Conservation (phyloP, 2,888 invertebrate genomes). For the Agonopterix heracliana region DNA sequence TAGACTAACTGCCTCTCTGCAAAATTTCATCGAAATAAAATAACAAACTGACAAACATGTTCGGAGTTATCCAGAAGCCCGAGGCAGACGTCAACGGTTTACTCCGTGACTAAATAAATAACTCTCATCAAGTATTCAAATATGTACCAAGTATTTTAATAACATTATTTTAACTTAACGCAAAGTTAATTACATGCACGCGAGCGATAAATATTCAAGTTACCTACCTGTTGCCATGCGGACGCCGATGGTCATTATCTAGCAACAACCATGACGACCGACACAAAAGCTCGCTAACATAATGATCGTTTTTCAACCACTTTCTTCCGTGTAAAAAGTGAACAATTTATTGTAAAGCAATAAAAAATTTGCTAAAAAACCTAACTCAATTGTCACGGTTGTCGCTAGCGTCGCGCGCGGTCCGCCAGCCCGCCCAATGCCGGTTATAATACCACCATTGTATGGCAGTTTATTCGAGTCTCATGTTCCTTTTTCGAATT, state of each 20-base stretch:
- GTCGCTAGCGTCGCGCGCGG: slow-evolving; percentile 23
- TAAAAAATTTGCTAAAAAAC: slow-evolving; percentile 46
- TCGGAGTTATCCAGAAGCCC: too few relatives aligned
- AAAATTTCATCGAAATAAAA: too few relatives aligned
- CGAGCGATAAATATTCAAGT: slow-evolving; percentile 25
- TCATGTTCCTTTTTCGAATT: slow-evolving; percentile 28
- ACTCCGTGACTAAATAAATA: too few relatives aligned
- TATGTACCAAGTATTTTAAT: too few relatives aligned
- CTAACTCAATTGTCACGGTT: slow-evolving; percentile 65
- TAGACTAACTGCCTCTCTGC: too few relatives aligned
- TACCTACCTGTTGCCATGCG: slow-evolving; percentile 16
- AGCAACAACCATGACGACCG: slow-evolving; percentile 25
- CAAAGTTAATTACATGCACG: slow-evolving; percentile 31
- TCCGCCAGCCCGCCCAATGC: slow-evolving; percentile 7
- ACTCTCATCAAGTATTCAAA: too few relatives aligned
- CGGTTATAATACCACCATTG: slow-evolving; percentile 14
- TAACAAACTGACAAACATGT: too few relatives aligned
- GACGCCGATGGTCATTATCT: slow-evolving; percentile 18
- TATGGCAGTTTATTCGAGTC: slow-evolving; percentile 20
- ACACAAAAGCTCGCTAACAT: slow-evolving; percentile 42
- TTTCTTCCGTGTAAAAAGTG: slow-evolving; percentile 51
- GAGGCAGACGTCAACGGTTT: too few relatives aligned
- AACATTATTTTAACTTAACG: too few relatives aligned
- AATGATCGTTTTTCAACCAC: slow-evolving; percentile 54
- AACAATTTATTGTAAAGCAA: slow-evolving; percentile 27